A percentile compares a stretch with the other conserved stretches of the same genome.
Conservation (phyloP, 2,888 invertebrate species). For the Keiferia lycopersicella region DNA sequence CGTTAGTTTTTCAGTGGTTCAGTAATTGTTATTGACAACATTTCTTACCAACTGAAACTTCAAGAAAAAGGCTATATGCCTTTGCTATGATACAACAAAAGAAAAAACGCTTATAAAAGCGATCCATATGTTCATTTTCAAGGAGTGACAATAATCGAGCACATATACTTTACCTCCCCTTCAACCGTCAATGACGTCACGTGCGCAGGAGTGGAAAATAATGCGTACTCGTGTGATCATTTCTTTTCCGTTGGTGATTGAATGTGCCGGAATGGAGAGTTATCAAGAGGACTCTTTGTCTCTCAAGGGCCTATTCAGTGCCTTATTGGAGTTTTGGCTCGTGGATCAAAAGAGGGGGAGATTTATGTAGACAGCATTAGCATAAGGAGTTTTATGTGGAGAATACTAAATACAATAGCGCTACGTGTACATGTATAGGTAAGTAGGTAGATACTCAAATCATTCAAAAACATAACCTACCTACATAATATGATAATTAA, state of each 20-base stretch:
- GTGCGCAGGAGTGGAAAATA: slow-evolving; percentile 56
- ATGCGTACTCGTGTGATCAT: slow-evolving; percentile 56
- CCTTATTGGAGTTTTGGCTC: slow-evolving; percentile 30
- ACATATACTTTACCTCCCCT: slow-evolving; percentile 33
- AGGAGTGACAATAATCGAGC: slow-evolving; percentile 26
- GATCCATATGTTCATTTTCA: slow-evolving; percentile 56
- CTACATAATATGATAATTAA: too few relatives aligned
- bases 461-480: too few relatives aligned
- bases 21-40: too few relatives aligned
- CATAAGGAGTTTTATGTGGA: neutral
- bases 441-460: too few relatives aligned
- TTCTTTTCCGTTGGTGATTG: slow-evolving; percentile 31
- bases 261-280: slow-evolving; percentile 14
- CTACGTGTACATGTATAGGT: neutral
- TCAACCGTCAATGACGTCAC: slow-evolving; percentile 60
- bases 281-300: slow-evolving; percentile 34
- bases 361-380: neutral
- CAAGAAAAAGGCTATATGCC: neutral
- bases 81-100: slow-evolving; percentile 24
- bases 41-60: too few relatives aligned
- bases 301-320: slow-evolving; percentile 31
- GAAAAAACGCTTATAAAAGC: slow-evolving; percentile 49
- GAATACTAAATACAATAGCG: too few relatives aligned
- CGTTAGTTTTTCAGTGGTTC: too few relatives aligned
- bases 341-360: slow-evolving; percentile 25